Evolutionary conservation across 2,888 invertebrate genomes (phyloP).

Genomic region (Listrodromus nycthemerus): DNA sequence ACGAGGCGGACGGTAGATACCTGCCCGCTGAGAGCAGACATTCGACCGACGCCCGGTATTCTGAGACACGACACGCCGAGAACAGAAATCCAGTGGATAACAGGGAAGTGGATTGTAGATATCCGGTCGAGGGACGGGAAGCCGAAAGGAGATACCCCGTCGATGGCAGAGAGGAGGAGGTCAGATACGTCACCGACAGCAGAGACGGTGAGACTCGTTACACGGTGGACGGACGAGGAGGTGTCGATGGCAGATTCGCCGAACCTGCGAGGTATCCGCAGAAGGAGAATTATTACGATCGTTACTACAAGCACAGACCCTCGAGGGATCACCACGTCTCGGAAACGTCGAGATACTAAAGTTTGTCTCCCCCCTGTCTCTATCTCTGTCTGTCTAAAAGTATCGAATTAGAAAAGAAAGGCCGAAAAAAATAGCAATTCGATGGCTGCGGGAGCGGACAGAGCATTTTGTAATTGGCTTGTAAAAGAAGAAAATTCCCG

Average conservation of each 20-base stretch:
- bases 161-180: slow-evolving; percentile 73
- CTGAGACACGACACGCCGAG: slow-evolving; percentile 67
- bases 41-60: slow-evolving; percentile 63
- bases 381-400: not conserved
- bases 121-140: slow-evolving; percentile 74
- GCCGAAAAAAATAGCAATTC: not conserved
- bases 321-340: slow-evolving; percentile 81
- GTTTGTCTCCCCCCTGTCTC: slow-evolving; percentile 33
- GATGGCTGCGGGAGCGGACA: not conserved
- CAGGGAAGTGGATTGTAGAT: slow-evolving; percentile 75
- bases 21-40: slow-evolving; percentile 72
- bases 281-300: slow-evolving; percentile 83
- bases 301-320: slow-evolving; percentile 83
- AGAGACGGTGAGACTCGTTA: slow-evolving; percentile 75
- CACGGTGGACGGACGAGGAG: slow-evolving; percentile 58
- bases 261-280: slow-evolving; percentile 73
- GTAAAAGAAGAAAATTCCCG: not conserved
- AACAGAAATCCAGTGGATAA: slow-evolving; percentile 66
- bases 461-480: not conserved
- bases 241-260: slow-evolving; percentile 67
- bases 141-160: slow-evolving; percentile 72
- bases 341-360: slow-evolving; percentile 82
- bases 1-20: slow-evolving; percentile 74
- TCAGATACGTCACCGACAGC: slow-evolving; percentile 74
- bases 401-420: not conserved